phyloP scores from a whole-genome alignment of 2,888 invertebrate genomes.

The Cactoblastis cactorum region DNA sequence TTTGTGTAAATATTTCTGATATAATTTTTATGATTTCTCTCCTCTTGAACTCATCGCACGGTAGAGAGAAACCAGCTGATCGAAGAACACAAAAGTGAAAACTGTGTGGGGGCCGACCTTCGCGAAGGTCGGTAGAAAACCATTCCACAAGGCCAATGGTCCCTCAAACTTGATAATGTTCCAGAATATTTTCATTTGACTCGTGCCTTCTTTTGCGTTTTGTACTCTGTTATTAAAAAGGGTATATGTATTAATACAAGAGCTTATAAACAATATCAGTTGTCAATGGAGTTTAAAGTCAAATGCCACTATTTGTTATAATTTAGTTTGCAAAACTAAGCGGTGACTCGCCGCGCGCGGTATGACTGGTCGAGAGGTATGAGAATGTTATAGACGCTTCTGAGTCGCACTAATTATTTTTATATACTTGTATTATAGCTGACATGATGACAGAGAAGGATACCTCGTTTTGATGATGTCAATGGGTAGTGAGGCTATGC shows the following conservation, averaged over 20 bases:
- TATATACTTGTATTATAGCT: no score
- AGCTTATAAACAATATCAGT: no score
- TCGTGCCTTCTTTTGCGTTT: slow-evolving; percentile 92
- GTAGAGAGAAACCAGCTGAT: slow-evolving; percentile 88
- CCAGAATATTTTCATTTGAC: slow-evolving; percentile 85
- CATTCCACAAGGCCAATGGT: slow-evolving; percentile 95
- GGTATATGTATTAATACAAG: no score
- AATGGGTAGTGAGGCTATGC: slow-evolving; percentile 96
- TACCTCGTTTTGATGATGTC: slow-evolving; percentile 95
- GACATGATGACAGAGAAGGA: no score
- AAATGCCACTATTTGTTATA: no score
- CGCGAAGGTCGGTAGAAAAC: slow-evolving; percentile 96
- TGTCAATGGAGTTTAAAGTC: no score
- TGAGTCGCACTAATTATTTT: no score
- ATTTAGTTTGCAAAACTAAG: no score
- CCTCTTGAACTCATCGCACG: slow-evolving; percentile 1
- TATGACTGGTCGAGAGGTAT: no score
- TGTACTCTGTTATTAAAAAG: slow-evolving; percentile 95
- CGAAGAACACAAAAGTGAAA: slow-evolving; percentile 95
- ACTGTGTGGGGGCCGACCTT: slow-evolving; percentile 98
- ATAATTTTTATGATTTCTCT: not conserved
- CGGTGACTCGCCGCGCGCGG: no score
- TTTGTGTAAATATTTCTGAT: not conserved
- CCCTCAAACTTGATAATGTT: slow-evolving; percentile 92
- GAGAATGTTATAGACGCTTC: no score